These are phyloP conservation scores for Conus canariensis DNA, from an alignment of 2,888 invertebrate genomes.

Conservation along the genomic window DNA sequence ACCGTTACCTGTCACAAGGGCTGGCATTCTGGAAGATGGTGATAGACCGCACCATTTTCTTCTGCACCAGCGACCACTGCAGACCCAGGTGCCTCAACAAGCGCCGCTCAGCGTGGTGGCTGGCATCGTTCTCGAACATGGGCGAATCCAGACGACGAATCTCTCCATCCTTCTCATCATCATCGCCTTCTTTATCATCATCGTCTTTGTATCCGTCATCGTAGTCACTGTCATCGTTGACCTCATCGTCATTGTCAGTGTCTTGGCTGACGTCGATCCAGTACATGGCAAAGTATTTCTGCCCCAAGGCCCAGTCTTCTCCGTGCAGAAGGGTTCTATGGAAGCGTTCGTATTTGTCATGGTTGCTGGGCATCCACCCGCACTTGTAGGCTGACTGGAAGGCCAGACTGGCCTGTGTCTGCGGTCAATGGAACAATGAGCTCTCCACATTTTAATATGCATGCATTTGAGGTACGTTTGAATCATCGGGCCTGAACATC, in stretches of 20 bases:
- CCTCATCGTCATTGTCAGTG: no score
- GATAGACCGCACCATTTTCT: background rate
- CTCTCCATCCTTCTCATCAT: background rate
- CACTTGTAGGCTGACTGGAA: background rate
- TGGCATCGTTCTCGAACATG: background rate
- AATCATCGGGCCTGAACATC: no score
- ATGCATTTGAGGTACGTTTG: no score
- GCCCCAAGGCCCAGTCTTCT: conserved; percentile 1
- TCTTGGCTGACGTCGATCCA: background rate
- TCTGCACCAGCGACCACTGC: background rate
- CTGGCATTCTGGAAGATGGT: conserved; percentile 16
- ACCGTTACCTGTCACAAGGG: conserved; percentile 1
- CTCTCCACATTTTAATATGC: no score
- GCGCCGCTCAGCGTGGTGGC: background rate
- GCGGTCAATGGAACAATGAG: no score
- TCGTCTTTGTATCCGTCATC: no score
- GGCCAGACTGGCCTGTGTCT: no score
- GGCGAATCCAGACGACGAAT: background rate
- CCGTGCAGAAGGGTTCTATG: conserved; percentile 7
- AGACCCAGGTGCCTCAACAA: background rate
- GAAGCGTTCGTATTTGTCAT: conserved; percentile 16
- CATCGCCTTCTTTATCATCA: no score
- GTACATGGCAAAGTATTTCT: conserved; percentile 24
- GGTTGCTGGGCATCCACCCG: conserved; percentile 8
- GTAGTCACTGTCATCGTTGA: no score